These are phyloP conservation scores for Champsocephalus esox DNA, from an alignment of 2,797 vertebrate species.

Conservation along the genomic window DNA sequence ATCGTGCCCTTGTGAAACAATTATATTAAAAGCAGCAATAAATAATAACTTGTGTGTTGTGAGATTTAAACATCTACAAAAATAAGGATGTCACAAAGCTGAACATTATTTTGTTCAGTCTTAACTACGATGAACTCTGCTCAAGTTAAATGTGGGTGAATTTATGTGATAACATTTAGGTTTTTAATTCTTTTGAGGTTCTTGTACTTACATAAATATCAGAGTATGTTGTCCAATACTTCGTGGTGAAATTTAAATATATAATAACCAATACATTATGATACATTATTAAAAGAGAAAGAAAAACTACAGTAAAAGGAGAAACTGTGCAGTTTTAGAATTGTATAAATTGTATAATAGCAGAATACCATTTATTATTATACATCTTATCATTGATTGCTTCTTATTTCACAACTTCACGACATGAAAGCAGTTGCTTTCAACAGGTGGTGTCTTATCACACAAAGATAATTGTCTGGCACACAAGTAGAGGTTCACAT, in stretches of 20 bases:
- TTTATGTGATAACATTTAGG: neutral
- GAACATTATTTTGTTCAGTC: neutral
- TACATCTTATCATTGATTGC: neutral
- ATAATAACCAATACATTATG: neutral
- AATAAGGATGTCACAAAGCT: neutral
- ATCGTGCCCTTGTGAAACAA: rapidly evolving
- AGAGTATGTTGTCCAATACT: neutral
- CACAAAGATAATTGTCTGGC: neutral
- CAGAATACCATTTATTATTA: neutral
- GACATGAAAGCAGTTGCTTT: neutral
- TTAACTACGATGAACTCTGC: neutral
- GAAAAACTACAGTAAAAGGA: neutral
- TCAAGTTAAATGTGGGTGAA: neutral
- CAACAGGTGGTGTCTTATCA: neutral
- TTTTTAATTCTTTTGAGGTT: neutral
- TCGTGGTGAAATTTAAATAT: neutral
- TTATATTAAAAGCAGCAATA: neutral
- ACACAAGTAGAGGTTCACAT: neutral
- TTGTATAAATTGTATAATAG: neutral
- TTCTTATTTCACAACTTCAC: neutral
- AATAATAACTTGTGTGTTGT: neutral
- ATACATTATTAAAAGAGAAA: neutral
- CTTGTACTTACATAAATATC: neutral
- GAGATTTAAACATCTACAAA: neutral
- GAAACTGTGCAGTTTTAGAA: neutral